Evolutionary conservation across 2,797 vertebrate species (phyloP).

Genomic region (Potorous gilbertii): DNA sequence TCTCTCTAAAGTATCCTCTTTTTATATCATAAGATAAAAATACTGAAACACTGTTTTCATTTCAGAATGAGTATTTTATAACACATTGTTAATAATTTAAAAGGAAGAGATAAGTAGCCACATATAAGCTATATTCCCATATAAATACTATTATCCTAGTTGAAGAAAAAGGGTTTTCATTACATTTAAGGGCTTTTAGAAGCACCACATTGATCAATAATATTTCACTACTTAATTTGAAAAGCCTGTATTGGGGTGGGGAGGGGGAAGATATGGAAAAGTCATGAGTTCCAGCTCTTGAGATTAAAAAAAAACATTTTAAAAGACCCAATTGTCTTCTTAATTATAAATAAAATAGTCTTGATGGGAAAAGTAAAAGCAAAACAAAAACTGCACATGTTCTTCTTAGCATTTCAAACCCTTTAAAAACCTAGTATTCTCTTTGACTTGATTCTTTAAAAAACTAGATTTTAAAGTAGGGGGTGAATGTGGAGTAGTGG

Average conservation of each 20-base stretch:
- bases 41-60: not conserved
- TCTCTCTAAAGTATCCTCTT: not conserved
- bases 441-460: slow-evolving; percentile 11
- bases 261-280: slow-evolving; percentile 1
- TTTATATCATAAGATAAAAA: not conserved
- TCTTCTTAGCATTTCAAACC: not conserved
- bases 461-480: not conserved
- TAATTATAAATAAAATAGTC: not conserved
- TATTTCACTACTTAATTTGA: slow-evolving; percentile 30
- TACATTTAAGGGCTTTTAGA: slow-evolving; percentile 28
- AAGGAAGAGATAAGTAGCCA: not conserved
- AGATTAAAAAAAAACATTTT: slow-evolving; percentile 6
- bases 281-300: slow-evolving; percentile 23
- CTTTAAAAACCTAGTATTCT: not conserved
- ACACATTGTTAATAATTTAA: not conserved
- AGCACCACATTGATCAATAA: slow-evolving; percentile 14
- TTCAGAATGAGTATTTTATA: not conserved
- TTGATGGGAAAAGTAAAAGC: not conserved
- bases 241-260: not conserved
- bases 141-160: not conserved
- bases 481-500: not conserved
- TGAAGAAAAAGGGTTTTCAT: not conserved
- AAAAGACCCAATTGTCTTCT: not conserved
- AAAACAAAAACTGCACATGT: not conserved
- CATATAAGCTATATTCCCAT: not conserved